Evolutionary conservation across 1,140 invertebrate species (phyloP), one percentile per base, ranked within the genome.

Genomic region (Lethrus apterus): DNA sequence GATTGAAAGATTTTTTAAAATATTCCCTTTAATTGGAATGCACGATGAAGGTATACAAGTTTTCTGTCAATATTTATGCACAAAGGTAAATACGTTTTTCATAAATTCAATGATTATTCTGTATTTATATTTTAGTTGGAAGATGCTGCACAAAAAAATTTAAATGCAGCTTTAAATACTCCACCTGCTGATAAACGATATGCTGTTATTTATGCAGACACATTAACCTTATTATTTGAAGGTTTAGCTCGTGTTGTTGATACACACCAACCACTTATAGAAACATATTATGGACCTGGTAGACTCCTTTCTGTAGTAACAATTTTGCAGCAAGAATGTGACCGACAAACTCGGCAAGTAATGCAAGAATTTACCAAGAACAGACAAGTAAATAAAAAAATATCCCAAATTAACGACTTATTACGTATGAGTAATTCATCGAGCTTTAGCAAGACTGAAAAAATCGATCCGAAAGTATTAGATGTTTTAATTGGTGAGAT

Each of bases 1-100:
- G 2, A 86, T 98, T 11, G 94, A 98, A 81, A 89, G 94, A 51
- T 94, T 98, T 67, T 99, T 99, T 64, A 99, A 98, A 70, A 85
- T 99, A 59, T 99, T 98, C 70, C 96, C 96, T 2, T 73, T 98
- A 15, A 72, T 99, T 3, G 91, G 90, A 30, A 85, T 93, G 69
- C 88, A 97, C 51, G 78, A 87, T 31, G 89, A 92, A 60, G 96
- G 96, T 0, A 74, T 99, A 1, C 80, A 82, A 47, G 84, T 93
- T 59, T 96, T 97, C 65, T 89, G 91, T n/a, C 77, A 78, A 14
- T 98, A 95, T 68, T 74, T 99, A 2, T 87, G 87, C 56, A 73
- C 79, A 4, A 89, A 93, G 71, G 81, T 87, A 61, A 19, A 24
- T 14, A 19, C 10, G 19, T 17, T 14, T 17, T 17, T 17, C 8